Conservation (phyloP, 2,113 vertebrate species). For the Pantherophis guttatus region DNA sequence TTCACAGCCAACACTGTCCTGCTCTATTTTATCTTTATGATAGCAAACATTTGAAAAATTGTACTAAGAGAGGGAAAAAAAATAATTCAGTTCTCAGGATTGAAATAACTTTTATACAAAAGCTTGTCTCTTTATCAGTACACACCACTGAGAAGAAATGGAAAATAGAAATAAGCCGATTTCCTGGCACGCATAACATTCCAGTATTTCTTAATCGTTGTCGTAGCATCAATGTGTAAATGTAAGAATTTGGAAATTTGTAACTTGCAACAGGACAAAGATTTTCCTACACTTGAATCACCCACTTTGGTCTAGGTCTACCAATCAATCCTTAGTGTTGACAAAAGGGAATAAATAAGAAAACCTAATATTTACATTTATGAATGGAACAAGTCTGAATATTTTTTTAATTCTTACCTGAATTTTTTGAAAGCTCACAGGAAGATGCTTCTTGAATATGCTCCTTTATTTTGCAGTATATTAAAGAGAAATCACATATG, state of each 20-base stretch:
- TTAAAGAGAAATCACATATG: slow-evolving; percentile 58
- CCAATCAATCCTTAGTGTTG: not conserved
- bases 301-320: not conserved
- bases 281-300: not conserved
- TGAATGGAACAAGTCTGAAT: not conserved
- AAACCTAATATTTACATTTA: not conserved
- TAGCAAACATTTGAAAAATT: not conserved
- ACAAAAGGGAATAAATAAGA: not conserved
- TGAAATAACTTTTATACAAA: not conserved
- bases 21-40: not conserved
- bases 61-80: not conserved
- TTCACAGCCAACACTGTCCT: not conserved
- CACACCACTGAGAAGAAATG: not conserved
- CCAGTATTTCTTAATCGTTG: not conserved
- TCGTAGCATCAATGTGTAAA: not conserved
- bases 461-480: slow-evolving; percentile 12
- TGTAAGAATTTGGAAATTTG: not conserved
- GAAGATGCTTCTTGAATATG: not conserved
- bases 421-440: slow-evolving; percentile 3
- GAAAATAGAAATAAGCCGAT: not conserved
- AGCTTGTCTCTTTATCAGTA: not conserved
- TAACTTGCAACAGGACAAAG: not conserved
- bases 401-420: not conserved
- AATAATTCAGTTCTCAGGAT: not conserved
- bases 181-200: not conserved